These are phyloP conservation scores for Rhinoptilus africanus DNA, from an alignment of 2,113 vertebrate genomes.

Conservation along the genomic window DNA sequence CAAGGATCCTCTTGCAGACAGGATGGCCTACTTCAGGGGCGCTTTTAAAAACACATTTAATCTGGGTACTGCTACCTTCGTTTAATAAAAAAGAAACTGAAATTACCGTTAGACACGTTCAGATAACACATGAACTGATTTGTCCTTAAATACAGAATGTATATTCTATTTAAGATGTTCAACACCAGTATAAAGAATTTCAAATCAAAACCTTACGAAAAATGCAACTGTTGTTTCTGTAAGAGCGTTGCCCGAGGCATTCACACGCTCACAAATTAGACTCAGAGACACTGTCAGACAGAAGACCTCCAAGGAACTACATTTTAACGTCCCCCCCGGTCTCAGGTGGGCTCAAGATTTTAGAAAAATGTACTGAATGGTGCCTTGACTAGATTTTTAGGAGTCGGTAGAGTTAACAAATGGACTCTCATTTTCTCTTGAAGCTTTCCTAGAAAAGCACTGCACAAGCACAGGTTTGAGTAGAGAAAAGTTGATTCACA, in stretches of 20 bases:
- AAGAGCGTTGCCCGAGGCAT: not conserved
- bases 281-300: not conserved
- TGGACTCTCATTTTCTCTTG: not conserved
- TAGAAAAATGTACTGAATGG: not conserved
- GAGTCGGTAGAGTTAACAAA: not conserved
- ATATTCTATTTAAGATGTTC: not conserved
- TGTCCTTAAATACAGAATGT: not conserved
- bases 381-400: not conserved
- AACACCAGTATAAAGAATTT: not conserved
- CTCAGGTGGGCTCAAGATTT: rapidly evolving
- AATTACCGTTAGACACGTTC: not conserved
- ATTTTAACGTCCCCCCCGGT: not conserved
- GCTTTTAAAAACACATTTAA: not conserved
- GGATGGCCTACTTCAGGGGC: not conserved
- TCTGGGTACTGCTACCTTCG: not conserved
- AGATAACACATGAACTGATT: not conserved
- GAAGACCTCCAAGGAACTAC: not conserved
- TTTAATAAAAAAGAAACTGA: not conserved
- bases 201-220: not conserved
- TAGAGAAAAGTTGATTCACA: not conserved
- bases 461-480: not conserved
- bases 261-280: not conserved
- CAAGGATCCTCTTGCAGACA: conserved; percentile 51
- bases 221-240: not conserved
- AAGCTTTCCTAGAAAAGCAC: not conserved